Evolutionary conservation across 2,113 vertebrate species (phyloP).

Genomic region (Pycnonotus jocosus): DNA sequence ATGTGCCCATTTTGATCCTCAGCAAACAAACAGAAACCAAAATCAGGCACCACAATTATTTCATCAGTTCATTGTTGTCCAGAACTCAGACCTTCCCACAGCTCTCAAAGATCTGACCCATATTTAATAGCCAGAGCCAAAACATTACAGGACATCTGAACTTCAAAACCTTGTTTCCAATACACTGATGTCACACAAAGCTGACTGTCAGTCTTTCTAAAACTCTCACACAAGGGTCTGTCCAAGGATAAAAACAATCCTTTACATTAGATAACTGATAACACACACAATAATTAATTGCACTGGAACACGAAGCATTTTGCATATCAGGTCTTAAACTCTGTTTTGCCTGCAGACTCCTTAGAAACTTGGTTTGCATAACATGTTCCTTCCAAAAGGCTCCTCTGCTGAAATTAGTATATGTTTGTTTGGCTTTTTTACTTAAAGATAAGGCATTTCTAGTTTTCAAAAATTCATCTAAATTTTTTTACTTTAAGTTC

Average conservation of each 20-base stretch:
- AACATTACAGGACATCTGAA: background rate
- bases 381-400: background rate
- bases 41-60: background rate
- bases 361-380: slow-evolving; percentile 23
- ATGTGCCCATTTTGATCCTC: accelerated
- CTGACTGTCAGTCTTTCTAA: background rate
- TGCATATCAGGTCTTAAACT: background rate
- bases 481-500: background rate
- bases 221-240: background rate
- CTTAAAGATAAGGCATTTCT: background rate
- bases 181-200: background rate
- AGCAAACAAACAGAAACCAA: background rate
- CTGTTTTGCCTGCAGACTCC: slow-evolving; percentile 26
- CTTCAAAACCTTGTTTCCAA: background rate
- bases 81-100: background rate
- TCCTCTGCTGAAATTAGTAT: background rate
- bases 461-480: background rate
- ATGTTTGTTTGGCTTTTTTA: background rate
- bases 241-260: background rate
- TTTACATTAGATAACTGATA: background rate
- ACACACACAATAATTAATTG: background rate
- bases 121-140: background rate
- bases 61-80: background rate
- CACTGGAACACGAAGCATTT: background rate
- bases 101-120: background rate